These are phyloP conservation scores for Rhingia rostrata DNA, from an alignment of 2,888 invertebrate genomes.

Conservation along the genomic window DNA sequence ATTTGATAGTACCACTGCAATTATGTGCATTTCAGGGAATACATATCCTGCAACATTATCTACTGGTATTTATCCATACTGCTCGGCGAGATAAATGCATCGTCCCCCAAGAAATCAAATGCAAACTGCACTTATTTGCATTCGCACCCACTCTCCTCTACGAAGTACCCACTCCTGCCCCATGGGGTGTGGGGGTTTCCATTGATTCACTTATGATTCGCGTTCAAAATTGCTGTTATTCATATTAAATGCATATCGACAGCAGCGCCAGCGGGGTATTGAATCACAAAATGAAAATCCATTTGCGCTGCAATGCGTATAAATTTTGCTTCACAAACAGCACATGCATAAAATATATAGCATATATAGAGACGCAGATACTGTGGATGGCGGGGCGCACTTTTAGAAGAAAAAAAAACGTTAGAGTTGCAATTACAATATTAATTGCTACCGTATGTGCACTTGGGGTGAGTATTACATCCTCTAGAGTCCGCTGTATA, in stretches of 20 bases:
- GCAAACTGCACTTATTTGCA: background rate
- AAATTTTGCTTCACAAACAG: background rate
- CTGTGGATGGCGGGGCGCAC: too few relatives aligned
- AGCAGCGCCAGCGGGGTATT: constrained; percentile 7
- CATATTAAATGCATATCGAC: constrained; percentile 12
- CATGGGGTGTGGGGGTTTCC: background rate
- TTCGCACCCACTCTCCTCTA: background rate
- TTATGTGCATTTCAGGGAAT: background rate
- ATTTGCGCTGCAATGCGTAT: constrained; percentile 6
- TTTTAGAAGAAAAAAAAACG: too few relatives aligned
- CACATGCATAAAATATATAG: background rate
- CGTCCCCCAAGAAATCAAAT: constrained; percentile 4
- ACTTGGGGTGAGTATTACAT: background rate
- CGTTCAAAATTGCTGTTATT: constrained; percentile 7
- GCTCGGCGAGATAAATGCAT: background rate
- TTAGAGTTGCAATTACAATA: background rate
- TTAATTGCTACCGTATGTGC: background rate
- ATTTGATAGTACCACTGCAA: background rate
- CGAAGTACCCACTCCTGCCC: background rate
- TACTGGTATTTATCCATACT: too few relatives aligned
- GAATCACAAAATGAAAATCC: constrained; percentile 8
- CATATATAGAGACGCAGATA: background rate
- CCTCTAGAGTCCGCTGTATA: background rate
- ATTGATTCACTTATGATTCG: constrained; percentile 5
- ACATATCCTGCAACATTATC: background rate